phyloP scores from a whole-genome alignment of 2,888 invertebrate species.

The Ennomos quercinarius region DNA sequence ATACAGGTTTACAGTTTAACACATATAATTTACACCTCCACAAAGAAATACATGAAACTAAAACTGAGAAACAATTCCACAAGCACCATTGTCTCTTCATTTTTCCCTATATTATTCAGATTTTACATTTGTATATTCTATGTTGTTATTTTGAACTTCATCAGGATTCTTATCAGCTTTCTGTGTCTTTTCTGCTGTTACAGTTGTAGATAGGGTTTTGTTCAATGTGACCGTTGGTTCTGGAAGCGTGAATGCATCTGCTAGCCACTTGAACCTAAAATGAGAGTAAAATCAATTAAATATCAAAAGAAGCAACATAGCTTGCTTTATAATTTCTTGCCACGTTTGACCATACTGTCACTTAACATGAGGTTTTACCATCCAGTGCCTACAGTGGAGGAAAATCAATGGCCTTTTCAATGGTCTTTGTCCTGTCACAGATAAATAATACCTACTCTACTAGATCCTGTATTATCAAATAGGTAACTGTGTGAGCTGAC shows the following conservation, averaged over 20 bases:
- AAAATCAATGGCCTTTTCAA: no score
- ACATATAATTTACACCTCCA: background rate
- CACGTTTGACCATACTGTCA: no score
- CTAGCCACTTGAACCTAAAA: constrained; percentile 74
- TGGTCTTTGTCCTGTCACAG: no score
- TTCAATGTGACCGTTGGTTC: constrained; percentile 48
- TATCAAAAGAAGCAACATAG: no score
- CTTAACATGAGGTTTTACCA: no score
- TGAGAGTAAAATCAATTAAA: constrained; percentile 43
- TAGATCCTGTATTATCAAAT: no score
- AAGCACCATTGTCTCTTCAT: background rate
- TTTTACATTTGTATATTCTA: constrained; percentile 45
- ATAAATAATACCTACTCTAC: no score
- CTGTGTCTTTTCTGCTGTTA: constrained; percentile 33
- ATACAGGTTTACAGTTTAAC: constrained; percentile 6
- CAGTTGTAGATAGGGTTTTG: constrained; percentile 42
- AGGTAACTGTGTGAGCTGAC: no score
- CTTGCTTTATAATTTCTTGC: no score
- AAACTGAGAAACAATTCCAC: no score
- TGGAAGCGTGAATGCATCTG: constrained; percentile 63
- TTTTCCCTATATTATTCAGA: constrained; percentile 42
- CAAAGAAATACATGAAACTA: background rate
- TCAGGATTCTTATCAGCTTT: constrained; percentile 26
- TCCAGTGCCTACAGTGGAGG: no score
- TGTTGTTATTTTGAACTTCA: constrained; percentile 38